A percentile compares a stretch with the other conserved stretches of the same genome.
phyloP scores from a whole-genome alignment of 1,140 invertebrate genomes.

The Battus philenor region DNA sequence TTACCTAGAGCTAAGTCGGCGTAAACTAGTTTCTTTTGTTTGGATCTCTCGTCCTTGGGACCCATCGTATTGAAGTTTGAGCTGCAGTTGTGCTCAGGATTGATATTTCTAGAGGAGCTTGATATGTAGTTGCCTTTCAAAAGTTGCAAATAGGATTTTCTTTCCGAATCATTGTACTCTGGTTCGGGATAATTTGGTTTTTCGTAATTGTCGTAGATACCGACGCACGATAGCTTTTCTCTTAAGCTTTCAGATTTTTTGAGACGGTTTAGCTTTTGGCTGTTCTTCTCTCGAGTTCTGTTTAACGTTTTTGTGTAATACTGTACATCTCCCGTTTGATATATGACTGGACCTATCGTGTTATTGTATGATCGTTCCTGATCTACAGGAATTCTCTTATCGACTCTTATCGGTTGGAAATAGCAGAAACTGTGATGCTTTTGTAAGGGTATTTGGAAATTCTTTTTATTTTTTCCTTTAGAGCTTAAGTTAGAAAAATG shows the following conservation, averaged over 20 bases:
- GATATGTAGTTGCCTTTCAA: conserved; percentile 70
- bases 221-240: conserved; percentile 72
- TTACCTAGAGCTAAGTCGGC: conserved; percentile 74
- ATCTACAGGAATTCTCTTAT: conserved; percentile 61
- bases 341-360: conserved; percentile 66
- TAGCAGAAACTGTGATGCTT: conserved; percentile 82
- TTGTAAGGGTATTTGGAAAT: conserved; percentile 79
- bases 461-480: conserved; percentile 75
- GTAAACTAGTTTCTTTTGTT: conserved; percentile 73
- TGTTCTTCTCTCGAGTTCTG: conserved; percentile 63
- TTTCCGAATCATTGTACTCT: conserved; percentile 67
- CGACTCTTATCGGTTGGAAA: conserved; percentile 78
- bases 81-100: conserved; percentile 51
- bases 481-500: conserved; percentile 64
- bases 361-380: conserved; percentile 68
- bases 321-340: conserved; percentile 57
- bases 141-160: conserved; percentile 68
- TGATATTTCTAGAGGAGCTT: conserved; percentile 62
- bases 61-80: conserved; percentile 50
- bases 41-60: conserved; percentile 54
- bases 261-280: conserved; percentile 60
- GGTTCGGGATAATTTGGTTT: conserved; percentile 73
- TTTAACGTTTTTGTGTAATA: conserved; percentile 73
- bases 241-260: conserved; percentile 72
- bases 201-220: conserved; percentile 63